These are phyloP conservation scores for Amazona vittata DNA, from an alignment of 2,113 vertebrate genomes.

Conservation along the genomic window DNA sequence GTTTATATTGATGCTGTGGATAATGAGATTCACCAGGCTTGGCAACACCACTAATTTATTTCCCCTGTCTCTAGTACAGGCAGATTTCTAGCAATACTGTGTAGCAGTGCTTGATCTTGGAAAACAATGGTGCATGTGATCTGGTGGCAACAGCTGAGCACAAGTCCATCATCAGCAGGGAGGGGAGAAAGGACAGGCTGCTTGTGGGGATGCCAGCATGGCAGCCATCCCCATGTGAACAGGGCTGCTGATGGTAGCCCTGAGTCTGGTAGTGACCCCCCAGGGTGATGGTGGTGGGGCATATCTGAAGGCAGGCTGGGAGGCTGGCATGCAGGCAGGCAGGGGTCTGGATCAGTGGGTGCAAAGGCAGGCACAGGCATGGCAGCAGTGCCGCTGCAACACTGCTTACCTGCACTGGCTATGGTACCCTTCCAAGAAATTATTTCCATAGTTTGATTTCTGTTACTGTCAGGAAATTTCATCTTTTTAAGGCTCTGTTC, in stretches of 20 bases:
- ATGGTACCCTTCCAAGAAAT: not conserved
- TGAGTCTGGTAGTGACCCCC: fast-evolving
- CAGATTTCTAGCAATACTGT: not conserved
- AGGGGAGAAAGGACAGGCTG: not conserved
- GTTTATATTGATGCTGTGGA: fast-evolving
- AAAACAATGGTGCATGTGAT: not conserved
- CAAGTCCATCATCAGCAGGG: not conserved
- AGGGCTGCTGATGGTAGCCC: not conserved
- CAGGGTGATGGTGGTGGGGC: not conserved
- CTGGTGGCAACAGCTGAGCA: not conserved
- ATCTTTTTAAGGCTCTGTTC: not conserved
- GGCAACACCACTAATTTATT: not conserved
- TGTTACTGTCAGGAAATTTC: not conserved
- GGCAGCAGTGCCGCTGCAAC: not conserved
- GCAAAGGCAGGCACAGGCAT: not conserved
- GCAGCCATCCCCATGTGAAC: not conserved
- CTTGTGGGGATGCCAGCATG: fast-evolving
- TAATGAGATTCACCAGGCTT: not conserved
- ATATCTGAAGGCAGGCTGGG: not conserved
- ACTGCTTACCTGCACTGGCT: not conserved
- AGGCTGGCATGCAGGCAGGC: fast-evolving
- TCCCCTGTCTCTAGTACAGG: not conserved
- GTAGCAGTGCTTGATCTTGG: not conserved
- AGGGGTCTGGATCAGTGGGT: not conserved
- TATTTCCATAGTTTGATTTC: not conserved